Percentiles rank a stretch among this genome's conserved stretches.
phyloP scores from a whole-genome alignment of 2,113 vertebrate species.

The Scatophagus argus region DNA sequence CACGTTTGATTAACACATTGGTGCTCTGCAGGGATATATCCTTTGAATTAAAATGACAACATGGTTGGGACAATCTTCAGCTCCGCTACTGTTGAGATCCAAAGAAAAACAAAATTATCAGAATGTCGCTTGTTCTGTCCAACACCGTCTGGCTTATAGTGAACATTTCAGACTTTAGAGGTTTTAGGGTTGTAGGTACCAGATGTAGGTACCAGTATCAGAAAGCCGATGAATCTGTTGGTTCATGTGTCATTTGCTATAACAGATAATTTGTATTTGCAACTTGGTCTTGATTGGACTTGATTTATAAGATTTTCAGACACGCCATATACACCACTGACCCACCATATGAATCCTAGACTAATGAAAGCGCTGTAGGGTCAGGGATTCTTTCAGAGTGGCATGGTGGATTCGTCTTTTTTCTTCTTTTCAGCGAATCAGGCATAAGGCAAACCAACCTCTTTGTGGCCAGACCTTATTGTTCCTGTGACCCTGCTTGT shows the following conservation, averaged over 20 bases:
- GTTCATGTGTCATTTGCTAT: too few relatives aligned
- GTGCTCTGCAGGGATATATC: background rate
- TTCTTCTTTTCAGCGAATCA: slow-evolving; percentile 15
- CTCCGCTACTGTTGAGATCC: background rate
- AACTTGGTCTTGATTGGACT: too few relatives aligned
- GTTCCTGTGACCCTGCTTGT: slow-evolving; percentile 62
- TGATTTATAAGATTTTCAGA: background rate
- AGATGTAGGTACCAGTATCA: too few relatives aligned
- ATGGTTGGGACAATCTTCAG: background rate
- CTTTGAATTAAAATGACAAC: background rate
- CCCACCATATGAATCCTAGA: background rate
- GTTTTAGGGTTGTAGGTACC: too few relatives aligned
- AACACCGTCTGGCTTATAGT: background rate
- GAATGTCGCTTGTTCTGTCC: background rate
- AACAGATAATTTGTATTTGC: too few relatives aligned
- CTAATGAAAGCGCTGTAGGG: background rate
- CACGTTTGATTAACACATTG: background rate
- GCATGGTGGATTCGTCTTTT: background rate
- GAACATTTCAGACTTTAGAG: too few relatives aligned
- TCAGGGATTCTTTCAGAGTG: background rate
- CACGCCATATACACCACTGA: background rate
- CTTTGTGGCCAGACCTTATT: slow-evolving; percentile 49
- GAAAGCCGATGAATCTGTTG: too few relatives aligned
- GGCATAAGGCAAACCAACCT: slow-evolving; percentile 67
- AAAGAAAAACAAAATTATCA: background rate